Base-by-base conservation (phyloP, 2,888 invertebrate genomes). In the Agrochola lota region DNA sequence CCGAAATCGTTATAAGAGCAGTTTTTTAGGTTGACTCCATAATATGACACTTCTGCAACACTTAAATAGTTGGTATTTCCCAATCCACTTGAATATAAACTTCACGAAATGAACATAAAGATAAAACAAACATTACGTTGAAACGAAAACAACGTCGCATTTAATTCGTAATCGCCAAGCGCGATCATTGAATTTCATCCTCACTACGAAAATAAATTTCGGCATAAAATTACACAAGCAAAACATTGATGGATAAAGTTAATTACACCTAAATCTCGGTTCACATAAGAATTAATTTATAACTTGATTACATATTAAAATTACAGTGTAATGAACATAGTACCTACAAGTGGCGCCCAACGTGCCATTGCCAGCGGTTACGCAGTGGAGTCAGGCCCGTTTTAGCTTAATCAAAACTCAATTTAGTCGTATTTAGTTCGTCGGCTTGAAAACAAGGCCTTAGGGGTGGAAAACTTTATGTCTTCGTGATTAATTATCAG, bases 401-500 rank as follows among this genome's bases (percentile, higher is more conserved):
- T 89, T 88, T 81, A 87, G 90, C 91, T 91, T 91, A 91, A 94
- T 93, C 92, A 94, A 92, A 94, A 93, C 93, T 91, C 92, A 91
- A 94, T 94, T 94, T 91, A 88, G 88, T 86, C 89, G 90, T 91
- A 91, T 92, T 93, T 92, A 91, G 91, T 91, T 90, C 82, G 89
- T 89, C 87, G 87, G 90, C 90, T 90, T 84, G 86, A 90, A 91
- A 93, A 92, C 91, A 91, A 91, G 89, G 89, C 91, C 91, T 90
- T 91, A 83, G 83, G 90, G 88, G 84, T 81, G 81, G 85, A 87
- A 89, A 94, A 94, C 91, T 93, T 94, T 92, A 89, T 90, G 92
- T 90, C 88, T 89, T 90, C 86, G 88, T 91, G 89, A 93, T 93
- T 91, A 92, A 92, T 93, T 92, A 91, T 91, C 91, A 89, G 88